Evolutionary conservation across 1,140 invertebrate genomes (phyloP).

Genomic region (Campoletis sonorensis): DNA sequence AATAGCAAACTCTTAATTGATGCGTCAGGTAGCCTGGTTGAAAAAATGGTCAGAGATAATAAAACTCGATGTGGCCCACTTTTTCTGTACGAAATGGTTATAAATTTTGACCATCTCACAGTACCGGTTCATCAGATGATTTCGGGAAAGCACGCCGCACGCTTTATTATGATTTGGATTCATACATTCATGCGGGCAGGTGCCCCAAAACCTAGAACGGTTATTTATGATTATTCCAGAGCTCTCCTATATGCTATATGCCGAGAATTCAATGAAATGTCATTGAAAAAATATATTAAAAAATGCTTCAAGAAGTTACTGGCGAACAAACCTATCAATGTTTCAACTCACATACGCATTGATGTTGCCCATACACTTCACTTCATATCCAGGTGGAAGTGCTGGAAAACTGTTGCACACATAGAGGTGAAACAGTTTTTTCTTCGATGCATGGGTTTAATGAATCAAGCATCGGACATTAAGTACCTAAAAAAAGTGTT

Average conservation of each 20-base stretch:
- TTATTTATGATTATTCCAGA: constrained; percentile 50
- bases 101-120: constrained; percentile 40
- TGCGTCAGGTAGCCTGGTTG: not conserved
- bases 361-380: not conserved
- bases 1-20: not conserved
- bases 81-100: constrained; percentile 52
- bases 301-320: not conserved
- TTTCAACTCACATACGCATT: not conserved
- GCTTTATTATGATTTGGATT: constrained; percentile 49
- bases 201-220: constrained; percentile 52
- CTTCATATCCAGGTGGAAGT: constrained; percentile 18
- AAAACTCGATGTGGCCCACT: constrained; percentile 19
- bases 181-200: constrained; percentile 46
- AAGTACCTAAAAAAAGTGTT: not conserved
- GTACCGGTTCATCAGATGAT: constrained; percentile 56
- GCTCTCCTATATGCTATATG: constrained; percentile 54
- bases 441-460: not conserved
- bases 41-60: not conserved
- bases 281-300: not conserved
- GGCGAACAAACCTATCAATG: not conserved
- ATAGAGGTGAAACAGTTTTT: constrained; percentile 3
- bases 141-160: constrained; percentile 56
- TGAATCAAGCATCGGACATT: not conserved
- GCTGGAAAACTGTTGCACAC: not conserved
- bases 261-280: constrained; percentile 41